phyloP scores from a whole-genome alignment of 2,797 vertebrate species.

The Acipenser ruthenus region DNA sequence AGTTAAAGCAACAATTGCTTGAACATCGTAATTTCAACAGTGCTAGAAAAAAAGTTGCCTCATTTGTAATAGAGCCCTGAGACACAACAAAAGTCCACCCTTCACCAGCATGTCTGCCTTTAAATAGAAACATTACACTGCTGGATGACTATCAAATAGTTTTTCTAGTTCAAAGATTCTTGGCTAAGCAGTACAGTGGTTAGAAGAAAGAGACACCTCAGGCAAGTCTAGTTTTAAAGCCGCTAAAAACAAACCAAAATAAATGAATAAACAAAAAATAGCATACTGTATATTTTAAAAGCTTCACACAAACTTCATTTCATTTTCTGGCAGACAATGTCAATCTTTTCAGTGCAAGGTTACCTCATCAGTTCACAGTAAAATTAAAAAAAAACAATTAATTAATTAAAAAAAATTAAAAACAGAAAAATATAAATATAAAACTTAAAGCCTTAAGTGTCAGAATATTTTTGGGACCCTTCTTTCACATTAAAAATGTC shows the following conservation, averaged over 20 bases:
- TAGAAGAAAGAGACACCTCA: too few species aligned
- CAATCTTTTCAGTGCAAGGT: neutral
- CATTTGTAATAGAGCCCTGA: too few species aligned
- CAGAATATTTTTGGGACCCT: neutral
- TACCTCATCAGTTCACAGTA: constrained; percentile 15
- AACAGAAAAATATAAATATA: constrained; percentile 36
- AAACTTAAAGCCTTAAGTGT: constrained; percentile 6
- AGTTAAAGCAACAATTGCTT: too few species aligned
- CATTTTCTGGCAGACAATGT: constrained; percentile 13
- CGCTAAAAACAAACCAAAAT: constrained; percentile 23
- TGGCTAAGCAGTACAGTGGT: too few species aligned
- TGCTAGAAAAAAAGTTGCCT: too few species aligned
- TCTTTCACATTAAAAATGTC: neutral
- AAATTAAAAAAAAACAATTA: constrained; percentile 16
- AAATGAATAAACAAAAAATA: constrained; percentile 9
- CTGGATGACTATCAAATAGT: too few species aligned
- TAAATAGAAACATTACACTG: too few species aligned
- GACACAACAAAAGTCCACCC: too few species aligned
- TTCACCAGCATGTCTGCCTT: too few species aligned
- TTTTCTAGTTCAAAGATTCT: too few species aligned
- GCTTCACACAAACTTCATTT: constrained; percentile 24
- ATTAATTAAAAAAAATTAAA: constrained; percentile 22
- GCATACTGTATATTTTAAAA: constrained; percentile 21
- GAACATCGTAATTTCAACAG: too few species aligned
- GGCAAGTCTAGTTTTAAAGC: constrained; percentile 6